Base-by-base conservation (phyloP, 2,888 invertebrate species). In the Cosmia pyralina region DNA sequence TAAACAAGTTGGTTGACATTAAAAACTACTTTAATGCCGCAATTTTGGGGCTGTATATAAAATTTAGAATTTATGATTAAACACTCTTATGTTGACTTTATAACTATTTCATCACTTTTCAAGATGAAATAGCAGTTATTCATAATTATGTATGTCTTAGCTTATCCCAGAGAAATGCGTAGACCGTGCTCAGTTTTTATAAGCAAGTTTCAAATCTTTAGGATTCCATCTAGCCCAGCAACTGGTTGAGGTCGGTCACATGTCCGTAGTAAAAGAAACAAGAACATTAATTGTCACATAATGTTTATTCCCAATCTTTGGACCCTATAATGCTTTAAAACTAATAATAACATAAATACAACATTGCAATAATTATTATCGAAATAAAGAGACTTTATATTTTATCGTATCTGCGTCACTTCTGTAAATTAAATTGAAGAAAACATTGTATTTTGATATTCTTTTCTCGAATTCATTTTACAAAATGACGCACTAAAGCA, bases 281-380 rank as follows among this genome's bases (percentile, higher is more conserved):
- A 93, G 86, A 88, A 85, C 86, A 85, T 86, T 91, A 90, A 92
- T 96, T 96, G 90, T 96, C 96, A 97, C 97, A 97, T 96, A 87
- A 97, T 96, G 95, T 97, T 97, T 97, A 97, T 97, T 97, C 97
- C 97, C 97, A 97, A 97, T 97, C 97, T 97, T 97, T 97, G 97
- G 97, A 97, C 97, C 97, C 97, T 97, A 97, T 97, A 97, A 94
- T 97, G 97, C 96, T 97, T 97, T 97, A 97, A 96, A 97, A 96
- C 97, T 97, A 96, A 94, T 93, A 93, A 95, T 95, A 94, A 95
- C 94, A 95, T 92, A 94, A 94, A 93, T 94, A 95, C 94, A 95
- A 97, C 96, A 97, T 96, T 92, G 94, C 93, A 90, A 92, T 91
- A 85, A 92, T 85, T 91, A 92, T 90, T 89, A 92, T 89, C 87